Base-by-base conservation (phyloP, 2,888 invertebrate species). In the Drosophila putrida region DNA sequence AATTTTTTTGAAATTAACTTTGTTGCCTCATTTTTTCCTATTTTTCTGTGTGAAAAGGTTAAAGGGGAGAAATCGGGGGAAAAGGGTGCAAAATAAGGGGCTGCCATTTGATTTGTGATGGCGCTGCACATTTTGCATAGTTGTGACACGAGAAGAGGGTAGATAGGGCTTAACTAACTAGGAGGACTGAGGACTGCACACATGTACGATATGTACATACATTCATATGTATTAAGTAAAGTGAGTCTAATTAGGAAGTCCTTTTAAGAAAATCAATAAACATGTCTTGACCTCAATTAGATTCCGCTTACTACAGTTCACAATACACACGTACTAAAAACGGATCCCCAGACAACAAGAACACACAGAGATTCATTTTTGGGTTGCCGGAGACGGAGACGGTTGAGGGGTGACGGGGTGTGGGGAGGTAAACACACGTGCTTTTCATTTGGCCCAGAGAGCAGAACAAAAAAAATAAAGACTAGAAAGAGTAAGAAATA, bases 281-380 rank as follows among this genome's bases (percentile, higher is more conserved):
- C 84, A 90, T 89, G 90, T 90, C 89, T 90, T 90, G 89, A 90
- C 89, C 89, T 90, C 89, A 90, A 90, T 90, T 90, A 86, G 89
- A 88, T 88, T 88, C 63, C 88, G 85, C 88, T 85, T 89, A 88
- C 89, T 66, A 80, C 80, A 85, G 80, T 89, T 86, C 88, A 86
- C 88, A 89, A 86, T 82, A 86, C 72, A 66, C 70, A 79, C 57
- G 63, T 63, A 74, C 50, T 43, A 35, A 47, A 79, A 71, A 72
- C 79, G 75, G 55, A 82, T 81, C 83, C 80, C 83, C 82, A 82
- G 82, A 82, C 88, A 82, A 88, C 74, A 81, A 87, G 50, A 63
- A 67, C 43, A 38, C 6, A 66, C 57, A 55, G 47, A 75, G 79
- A 78, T 75, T 78, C 74, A 63, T 75, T 75, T 78, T 58, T 60